Evolutionary conservation across 2,797 vertebrate species (phyloP).

Genomic region (Arctocebus calabarensis): DNA sequence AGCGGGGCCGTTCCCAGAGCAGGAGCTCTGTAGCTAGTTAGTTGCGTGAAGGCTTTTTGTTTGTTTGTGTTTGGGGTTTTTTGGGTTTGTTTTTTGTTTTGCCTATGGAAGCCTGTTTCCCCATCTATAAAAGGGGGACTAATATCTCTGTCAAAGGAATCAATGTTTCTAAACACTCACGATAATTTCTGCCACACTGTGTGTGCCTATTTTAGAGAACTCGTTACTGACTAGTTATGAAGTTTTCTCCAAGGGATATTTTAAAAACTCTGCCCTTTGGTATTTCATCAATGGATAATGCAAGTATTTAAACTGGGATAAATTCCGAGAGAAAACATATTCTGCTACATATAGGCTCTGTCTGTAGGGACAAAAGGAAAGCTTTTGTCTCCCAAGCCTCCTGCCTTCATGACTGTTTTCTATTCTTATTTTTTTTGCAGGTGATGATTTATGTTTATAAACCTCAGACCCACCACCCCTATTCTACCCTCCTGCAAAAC

Average conservation of each 20-base stretch:
- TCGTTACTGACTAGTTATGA: neutral
- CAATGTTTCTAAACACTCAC: neutral
- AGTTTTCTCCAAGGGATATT: slow-evolving; percentile 21
- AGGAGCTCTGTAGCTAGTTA: neutral
- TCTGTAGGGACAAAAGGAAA: slow-evolving; percentile 37
- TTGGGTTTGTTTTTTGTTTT: neutral
- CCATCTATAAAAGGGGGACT: neutral
- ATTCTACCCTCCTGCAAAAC: neutral
- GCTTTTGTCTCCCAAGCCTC: neutral
- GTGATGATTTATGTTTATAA: slow-evolving; percentile 48
- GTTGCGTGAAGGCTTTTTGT: neutral
- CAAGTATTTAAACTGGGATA: neutral
- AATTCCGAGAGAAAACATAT: neutral
- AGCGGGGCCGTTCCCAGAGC: neutral
- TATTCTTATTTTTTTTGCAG: slow-evolving; percentile 29
- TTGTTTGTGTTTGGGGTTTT: too few relatives aligned
- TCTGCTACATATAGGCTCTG: neutral
- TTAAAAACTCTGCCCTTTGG: slow-evolving; percentile 10
- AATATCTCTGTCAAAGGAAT: neutral
- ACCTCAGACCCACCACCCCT: neutral
- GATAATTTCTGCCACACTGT: neutral
- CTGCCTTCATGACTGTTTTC: slow-evolving; percentile 38
- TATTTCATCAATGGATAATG: slow-evolving; percentile 27
- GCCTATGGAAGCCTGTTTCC: neutral
- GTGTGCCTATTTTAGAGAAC: neutral